Base-by-base conservation (phyloP, 2,797 vertebrate species). In the Danio kyathit region DNA sequence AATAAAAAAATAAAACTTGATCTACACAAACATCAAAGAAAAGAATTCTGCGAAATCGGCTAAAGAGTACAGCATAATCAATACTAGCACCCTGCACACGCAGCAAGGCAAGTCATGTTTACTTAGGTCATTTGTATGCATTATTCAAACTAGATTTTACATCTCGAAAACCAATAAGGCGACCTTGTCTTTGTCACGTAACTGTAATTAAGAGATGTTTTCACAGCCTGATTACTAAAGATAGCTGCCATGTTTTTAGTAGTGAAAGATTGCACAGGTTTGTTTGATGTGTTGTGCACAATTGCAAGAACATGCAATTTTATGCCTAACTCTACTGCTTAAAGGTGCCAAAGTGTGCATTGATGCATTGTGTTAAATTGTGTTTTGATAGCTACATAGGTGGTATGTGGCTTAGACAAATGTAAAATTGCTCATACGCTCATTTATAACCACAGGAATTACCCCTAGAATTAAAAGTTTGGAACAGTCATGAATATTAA, bases 11-110 rank as follows among this genome's bases (percentile, higher is more conserved):
- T 17, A 29, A 21, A 70, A 69, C 17, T 72, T 4, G 19, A 49
- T 71, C 54, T 21, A 61, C 7, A 79, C 76, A 51, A 79, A 63
- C 56, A 61, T 79, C 57, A 79, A 79, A 61, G 44, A 19, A 60
- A 48, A 40, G 6, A 21, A 59, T 48, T 70, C 29, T 1, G 57
- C 0, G 2, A 52, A 63, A 79, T 79, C 46, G 11, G 66, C 66
- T 43, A 66, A 78, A 59, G 21, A 77, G 19, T 63, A 17, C 4
- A 61, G 56, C 66, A 29, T 38, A 52, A 79, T 79, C 46, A 63
- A 71, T 79, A 71, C 29, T 8, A 61, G 65, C 49, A 6, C 48
- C 74, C 60, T 51, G 60, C 54, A 5, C 40, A 16, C 29, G 13
- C 66, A 43, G 66, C 29, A 61, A 17, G 61, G 17, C 8, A 7